Conservation (phyloP, 2,797 vertebrate genomes). For the Xiphophorus birchmanni region DNA sequence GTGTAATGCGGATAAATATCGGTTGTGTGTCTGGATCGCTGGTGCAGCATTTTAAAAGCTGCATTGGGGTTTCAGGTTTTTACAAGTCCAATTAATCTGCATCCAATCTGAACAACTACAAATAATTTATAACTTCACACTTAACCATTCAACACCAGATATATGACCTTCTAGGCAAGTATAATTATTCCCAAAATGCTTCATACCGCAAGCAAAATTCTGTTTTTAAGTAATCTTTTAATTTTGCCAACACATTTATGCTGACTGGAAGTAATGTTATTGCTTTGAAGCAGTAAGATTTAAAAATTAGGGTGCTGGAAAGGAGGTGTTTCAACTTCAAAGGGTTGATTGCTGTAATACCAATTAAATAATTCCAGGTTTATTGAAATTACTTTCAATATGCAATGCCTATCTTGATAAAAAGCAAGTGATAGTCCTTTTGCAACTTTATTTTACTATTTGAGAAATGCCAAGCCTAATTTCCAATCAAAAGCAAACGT, state of each 20-base stretch:
- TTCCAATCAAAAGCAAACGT: background rate
- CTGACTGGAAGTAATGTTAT: background rate
- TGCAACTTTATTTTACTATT: background rate
- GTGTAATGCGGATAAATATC: background rate
- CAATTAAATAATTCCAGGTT: background rate
- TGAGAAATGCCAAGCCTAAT: background rate
- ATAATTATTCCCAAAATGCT: background rate
- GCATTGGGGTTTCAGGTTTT: background rate
- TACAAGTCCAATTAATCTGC: background rate
- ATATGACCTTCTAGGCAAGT: background rate
- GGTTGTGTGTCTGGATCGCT: background rate
- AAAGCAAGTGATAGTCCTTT: background rate
- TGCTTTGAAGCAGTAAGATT: background rate
- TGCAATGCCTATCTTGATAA: too few relatives aligned
- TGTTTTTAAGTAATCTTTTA: background rate
- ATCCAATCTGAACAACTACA: background rate
- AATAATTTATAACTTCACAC: background rate
- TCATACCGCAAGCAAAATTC: background rate
- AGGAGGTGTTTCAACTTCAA: background rate
- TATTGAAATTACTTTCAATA: background rate
- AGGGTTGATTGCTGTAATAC: background rate
- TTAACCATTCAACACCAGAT: background rate
- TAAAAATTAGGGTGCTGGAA: background rate
- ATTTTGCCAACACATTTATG: background rate
- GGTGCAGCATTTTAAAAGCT: background rate